Evolutionary conservation across 2,113 vertebrate species (phyloP), one percentile per base, ranked within the genome.

Genomic region (Grus americana): DNA sequence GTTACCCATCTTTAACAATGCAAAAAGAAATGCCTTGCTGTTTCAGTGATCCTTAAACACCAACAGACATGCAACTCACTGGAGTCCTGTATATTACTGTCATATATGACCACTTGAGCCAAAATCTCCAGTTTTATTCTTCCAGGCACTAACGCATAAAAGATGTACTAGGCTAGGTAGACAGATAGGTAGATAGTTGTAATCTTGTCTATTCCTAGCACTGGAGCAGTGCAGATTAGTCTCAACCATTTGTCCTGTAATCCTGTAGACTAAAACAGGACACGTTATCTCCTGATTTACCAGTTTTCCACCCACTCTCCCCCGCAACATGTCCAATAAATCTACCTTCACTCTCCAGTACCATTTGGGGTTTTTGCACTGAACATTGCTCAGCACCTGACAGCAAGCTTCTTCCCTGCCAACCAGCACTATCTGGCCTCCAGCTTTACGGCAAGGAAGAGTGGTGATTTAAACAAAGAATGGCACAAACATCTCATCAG

Each of bases 231-330:
- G 21, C 72, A 68, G 38, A 59, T 66, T 30, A 63, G 47, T 55
- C 65, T 81, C 55, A 87, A 36, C 7, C 18, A 50, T 50, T 78
- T 70, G 18, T 68, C 12, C n/a, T 40, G 14, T 29, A 96, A 84
- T 40, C 44, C 57, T 81, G 13, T 10, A 81, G 32, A 75, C 13
- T 38, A 23, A 44, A 76, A 52, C 3, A 12, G 15, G 29, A 44
- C 24, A 55, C 0, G 0, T 12, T 16, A 58, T 18, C 19, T 74
- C 24, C 55, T 10, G 0, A 65, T 62, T 6, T 47, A 82, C 10
- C 12, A 6, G 14, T 26, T 32, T 78, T 46, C 22, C 15, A 67
- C 8, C 55, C 38, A 16, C 21, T 47, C 59, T 38, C 5, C 15
- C 8, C 20, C 10, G 0, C 38, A 79, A 1, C 26, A 68, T 47